Conservation (phyloP, 2,797 vertebrate species). For the Sebastiscus tertius region DNA sequence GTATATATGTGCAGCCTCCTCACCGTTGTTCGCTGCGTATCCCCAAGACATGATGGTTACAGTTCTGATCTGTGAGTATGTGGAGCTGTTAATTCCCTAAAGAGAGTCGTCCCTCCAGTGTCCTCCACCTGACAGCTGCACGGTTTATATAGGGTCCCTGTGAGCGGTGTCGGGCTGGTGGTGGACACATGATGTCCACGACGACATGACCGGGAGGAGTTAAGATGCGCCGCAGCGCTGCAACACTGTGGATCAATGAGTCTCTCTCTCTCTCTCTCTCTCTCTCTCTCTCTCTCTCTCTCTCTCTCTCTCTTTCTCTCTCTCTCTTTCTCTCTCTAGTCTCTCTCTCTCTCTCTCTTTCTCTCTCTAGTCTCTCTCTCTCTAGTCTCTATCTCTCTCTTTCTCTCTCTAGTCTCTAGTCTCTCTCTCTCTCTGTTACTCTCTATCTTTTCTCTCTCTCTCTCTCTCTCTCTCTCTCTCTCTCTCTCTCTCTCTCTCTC, state of each 20-base stretch:
- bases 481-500: too few species aligned
- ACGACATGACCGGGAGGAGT: slow-evolving; percentile 76
- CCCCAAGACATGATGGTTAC: slow-evolving; percentile 81
- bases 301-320: background rate
- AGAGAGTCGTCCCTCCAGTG: slow-evolving; percentile 49
- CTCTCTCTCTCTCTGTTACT: too few species aligned
- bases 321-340: too few species aligned
- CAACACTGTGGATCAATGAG: slow-evolving; percentile 65
- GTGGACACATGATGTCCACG: slow-evolving; percentile 67
- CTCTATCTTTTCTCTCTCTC: too few species aligned
- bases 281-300: background rate
- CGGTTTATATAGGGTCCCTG: slow-evolving; percentile 77
- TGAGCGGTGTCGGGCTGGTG: slow-evolving; percentile 41
- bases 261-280: slow-evolving; percentile 15
- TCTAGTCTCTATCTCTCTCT: too few species aligned
- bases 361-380: too few species aligned
- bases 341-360: too few species aligned
- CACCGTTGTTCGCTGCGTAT: slow-evolving; percentile 82
- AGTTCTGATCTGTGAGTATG: slow-evolving; percentile 27
- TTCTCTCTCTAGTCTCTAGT: too few species aligned
- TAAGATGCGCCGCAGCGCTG: slow-evolving; percentile 39
- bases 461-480: too few species aligned
- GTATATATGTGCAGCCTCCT: slow-evolving; percentile 44
- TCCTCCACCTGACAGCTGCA: slow-evolving; percentile 71
- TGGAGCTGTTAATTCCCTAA: slow-evolving; percentile 43